phyloP scores from a whole-genome alignment of 2,113 vertebrate genomes.

The Sporophila hypoxantha region DNA sequence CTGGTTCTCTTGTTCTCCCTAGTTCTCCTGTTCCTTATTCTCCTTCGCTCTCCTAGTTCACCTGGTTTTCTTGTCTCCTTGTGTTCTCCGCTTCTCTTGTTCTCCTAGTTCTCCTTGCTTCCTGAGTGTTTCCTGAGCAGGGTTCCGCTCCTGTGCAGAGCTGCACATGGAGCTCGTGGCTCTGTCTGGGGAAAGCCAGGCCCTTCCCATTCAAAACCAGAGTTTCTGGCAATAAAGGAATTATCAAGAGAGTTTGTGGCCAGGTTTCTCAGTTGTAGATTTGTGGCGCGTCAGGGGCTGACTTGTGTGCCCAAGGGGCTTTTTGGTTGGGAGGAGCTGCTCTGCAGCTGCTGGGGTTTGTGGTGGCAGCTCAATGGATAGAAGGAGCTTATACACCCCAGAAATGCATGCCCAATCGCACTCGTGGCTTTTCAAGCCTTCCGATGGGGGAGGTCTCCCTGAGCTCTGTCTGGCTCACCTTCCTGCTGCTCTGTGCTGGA shows the following conservation, averaged over 20 bases:
- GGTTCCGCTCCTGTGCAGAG: background rate
- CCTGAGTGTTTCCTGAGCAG: background rate
- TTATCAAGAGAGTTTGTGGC: rapidly evolving
- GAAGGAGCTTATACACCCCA: rapidly evolving
- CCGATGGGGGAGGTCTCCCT: too few relatives aligned
- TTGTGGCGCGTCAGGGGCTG: background rate
- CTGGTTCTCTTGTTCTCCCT: too few relatives aligned
- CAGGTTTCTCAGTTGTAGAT: rapidly evolving
- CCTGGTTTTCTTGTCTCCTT: too few relatives aligned
- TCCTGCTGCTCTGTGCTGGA: background rate
- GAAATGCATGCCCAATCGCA: background rate
- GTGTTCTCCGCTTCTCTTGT: too few relatives aligned
- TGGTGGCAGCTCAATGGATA: background rate
- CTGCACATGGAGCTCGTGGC: rapidly evolving
- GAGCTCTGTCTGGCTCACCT: background rate
- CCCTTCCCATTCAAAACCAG: rapidly evolving
- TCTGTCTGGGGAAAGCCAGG: background rate
- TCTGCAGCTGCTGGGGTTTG: background rate
- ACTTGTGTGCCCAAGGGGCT: rapidly evolving
- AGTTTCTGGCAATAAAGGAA: rapidly evolving
- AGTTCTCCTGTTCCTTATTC: background rate
- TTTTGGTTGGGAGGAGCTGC: background rate
- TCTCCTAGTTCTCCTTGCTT: background rate
- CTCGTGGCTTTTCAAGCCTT: background rate
- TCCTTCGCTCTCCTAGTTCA: too few relatives aligned